These are phyloP conservation scores for Troides aeacus DNA, from an alignment of 2,888 invertebrate genomes.

Conservation along the genomic window DNA sequence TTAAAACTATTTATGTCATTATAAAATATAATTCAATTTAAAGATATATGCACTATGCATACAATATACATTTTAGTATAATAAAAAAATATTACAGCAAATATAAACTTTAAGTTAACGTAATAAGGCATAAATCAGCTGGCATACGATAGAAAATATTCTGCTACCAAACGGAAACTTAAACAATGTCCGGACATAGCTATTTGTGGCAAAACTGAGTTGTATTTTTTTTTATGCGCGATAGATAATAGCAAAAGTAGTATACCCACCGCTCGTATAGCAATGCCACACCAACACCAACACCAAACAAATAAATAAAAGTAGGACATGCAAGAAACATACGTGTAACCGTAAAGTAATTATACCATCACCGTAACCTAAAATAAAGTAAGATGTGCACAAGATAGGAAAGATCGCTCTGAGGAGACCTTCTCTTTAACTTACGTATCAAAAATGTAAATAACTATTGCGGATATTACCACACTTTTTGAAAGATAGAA, in stretches of 20 bases:
- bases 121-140: background rate
- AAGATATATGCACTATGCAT: background rate
- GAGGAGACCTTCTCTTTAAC: conserved; percentile 39
- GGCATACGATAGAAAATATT: background rate
- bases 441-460: background rate
- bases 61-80: background rate
- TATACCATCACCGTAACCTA: conserved; percentile 47
- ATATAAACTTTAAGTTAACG: background rate
- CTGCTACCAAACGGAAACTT: background rate
- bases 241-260: background rate
- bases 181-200: conserved; percentile 21
- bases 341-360: conserved; percentile 42
- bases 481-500: too few relatives aligned
- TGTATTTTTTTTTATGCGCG: conserved; percentile 13
- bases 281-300: conserved; percentile 78
- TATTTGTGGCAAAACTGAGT: conserved; percentile 14
- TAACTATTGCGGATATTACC: too few relatives aligned
- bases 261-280: conserved; percentile 37
- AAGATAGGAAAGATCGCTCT: conserved; percentile 56
- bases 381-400: conserved; percentile 60
- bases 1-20: background rate
- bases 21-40: background rate
- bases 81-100: background rate
- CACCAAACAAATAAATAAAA: conserved; percentile 35
- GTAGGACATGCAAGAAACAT: conserved; percentile 41